These are phyloP conservation scores for Salvelinus fontinalis DNA, from an alignment of 2,113 vertebrate genomes.

Conservation along the genomic window DNA sequence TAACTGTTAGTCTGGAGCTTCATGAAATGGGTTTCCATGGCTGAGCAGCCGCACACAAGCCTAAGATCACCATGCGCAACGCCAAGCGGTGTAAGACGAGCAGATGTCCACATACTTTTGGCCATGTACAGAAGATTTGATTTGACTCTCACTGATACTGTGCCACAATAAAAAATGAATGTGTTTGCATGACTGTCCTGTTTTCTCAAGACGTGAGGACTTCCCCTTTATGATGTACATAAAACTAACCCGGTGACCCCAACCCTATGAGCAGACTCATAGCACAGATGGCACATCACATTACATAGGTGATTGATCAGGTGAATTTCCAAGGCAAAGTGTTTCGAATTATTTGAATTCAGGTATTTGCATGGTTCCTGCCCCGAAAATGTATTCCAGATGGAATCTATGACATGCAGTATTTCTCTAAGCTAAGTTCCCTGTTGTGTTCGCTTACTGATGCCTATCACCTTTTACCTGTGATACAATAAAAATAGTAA, in stretches of 20 bases:
- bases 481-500: not conserved
- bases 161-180: no score
- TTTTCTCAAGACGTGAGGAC: conserved; percentile 28
- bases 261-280: not conserved
- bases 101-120: no score
- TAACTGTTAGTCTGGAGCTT: no score
- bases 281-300: conserved; percentile 5
- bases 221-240: conserved; percentile 9
- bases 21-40: no score
- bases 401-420: not conserved
- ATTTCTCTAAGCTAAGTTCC: not conserved
- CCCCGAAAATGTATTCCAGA: not conserved
- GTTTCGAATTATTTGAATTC: not conserved
- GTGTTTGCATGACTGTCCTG: not conserved
- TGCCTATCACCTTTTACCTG: not conserved
- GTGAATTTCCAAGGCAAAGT: not conserved
- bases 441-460: not conserved
- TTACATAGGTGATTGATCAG: not conserved
- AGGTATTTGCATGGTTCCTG: not conserved
- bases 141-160: no score
- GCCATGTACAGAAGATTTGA: no score
- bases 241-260: not conserved
- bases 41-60: no score
- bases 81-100: no score
- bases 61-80: no score